phyloP scores from a whole-genome alignment of 2,888 invertebrate genomes.

The Lamellibrachia columna region DNA sequence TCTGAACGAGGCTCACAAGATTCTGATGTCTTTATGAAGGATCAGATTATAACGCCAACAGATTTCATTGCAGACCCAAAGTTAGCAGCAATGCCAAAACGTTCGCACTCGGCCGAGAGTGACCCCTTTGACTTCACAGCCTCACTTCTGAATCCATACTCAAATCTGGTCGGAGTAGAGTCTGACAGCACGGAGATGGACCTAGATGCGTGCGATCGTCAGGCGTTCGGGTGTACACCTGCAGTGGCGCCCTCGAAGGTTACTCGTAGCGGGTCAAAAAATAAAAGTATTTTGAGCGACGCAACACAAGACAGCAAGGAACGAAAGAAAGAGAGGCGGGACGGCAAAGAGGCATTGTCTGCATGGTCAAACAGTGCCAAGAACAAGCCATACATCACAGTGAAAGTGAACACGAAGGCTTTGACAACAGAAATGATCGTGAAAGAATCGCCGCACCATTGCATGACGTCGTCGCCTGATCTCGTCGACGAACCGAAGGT shows the following conservation, averaged over 20 bases:
- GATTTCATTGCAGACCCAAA: not conserved
- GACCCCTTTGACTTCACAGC: conserved; percentile 32
- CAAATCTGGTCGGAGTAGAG: conserved; percentile 1
- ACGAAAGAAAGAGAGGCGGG: conserved; percentile 6
- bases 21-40: not conserved
- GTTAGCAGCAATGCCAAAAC: conserved; percentile 16
- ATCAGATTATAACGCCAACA: not conserved
- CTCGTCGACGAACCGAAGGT: not conserved
- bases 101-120: not conserved
- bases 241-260: not conserved
- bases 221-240: not conserved
- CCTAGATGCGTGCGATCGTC: not conserved
- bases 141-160: conserved; percentile 18
- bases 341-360: not conserved
- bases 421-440: conserved; percentile 17
- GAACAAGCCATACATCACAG: conserved; percentile 31
- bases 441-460: conserved; percentile 26
- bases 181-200: not conserved
- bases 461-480: not conserved
- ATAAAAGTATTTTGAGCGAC: not conserved
- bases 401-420: conserved; percentile 36
- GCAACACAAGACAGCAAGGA: conserved; percentile 28
- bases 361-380: not conserved
- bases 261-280: not conserved
- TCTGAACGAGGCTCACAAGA: not conserved